Percentiles rank a stretch among this genome's conserved stretches.
These are phyloP conservation scores for Muscicapa adusta DNA, from an alignment of 2,113 vertebrate genomes.

Conservation along the genomic window DNA sequence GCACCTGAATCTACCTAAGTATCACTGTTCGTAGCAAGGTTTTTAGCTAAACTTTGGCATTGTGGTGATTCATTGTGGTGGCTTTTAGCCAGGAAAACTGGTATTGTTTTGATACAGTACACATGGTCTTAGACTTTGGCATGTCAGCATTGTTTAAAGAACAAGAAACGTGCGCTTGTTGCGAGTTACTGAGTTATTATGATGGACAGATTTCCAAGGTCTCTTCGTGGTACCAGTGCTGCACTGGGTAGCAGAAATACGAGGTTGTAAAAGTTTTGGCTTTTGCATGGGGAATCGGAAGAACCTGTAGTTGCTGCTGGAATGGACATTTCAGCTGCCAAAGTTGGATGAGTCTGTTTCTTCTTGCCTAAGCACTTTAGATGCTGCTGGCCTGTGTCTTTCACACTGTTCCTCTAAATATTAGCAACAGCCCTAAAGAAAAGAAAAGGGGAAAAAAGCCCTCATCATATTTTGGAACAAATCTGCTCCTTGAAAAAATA, in stretches of 20 bases:
- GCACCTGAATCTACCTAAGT: not conserved
- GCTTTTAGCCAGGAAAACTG: conserved; percentile 31
- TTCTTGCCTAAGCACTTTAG: not conserved
- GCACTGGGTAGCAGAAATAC: not conserved
- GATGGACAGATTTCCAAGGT: conserved; percentile 42
- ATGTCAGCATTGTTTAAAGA: conserved; percentile 60
- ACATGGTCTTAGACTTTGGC: conserved; percentile 49
- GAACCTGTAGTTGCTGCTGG: not conserved
- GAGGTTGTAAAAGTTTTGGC: conserved; percentile 18
- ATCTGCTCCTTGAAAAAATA: not conserved
- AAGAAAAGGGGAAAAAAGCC: fast-evolving
- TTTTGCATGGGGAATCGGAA: not conserved
- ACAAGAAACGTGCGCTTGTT: conserved; percentile 6
- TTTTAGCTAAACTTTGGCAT: conserved; percentile 1
- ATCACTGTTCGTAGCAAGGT: not conserved
- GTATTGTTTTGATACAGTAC: conserved; percentile 65
- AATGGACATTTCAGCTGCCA: not conserved
- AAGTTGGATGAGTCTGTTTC: not conserved
- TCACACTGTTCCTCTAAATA: not conserved
- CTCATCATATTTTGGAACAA: not conserved
- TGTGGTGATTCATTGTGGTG: not conserved
- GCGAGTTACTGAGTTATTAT: conserved; percentile 2
- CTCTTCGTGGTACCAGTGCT: not conserved
- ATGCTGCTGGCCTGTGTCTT: not conserved
- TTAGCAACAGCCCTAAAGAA: not conserved